Conservation (phyloP, 2,888 invertebrate species). For the Nomada fabriciana region DNA sequence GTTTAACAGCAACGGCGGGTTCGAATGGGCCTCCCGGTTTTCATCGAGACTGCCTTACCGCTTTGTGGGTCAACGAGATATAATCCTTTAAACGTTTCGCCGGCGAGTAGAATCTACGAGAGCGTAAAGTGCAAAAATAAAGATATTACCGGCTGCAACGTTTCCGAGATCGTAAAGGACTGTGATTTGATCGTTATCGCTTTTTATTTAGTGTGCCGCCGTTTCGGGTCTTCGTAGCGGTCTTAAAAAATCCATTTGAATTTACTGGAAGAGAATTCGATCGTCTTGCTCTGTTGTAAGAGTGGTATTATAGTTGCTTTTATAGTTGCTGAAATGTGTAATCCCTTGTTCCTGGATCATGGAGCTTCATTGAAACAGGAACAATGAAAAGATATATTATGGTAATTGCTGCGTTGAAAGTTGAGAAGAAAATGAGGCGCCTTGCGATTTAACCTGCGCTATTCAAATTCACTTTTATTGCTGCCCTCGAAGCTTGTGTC, state of each 20-base stretch:
- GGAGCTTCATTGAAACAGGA: no score
- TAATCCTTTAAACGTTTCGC: slow-evolving; percentile 15
- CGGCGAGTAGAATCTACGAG: not conserved
- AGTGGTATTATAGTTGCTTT: not conserved
- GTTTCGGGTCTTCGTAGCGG: not conserved
- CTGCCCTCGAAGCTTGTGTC: slow-evolving; percentile 35
- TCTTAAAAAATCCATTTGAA: not conserved
- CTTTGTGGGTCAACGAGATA: slow-evolving; percentile 18
- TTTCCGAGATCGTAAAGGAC: not conserved
- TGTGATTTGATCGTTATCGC: not conserved
- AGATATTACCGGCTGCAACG: not conserved
- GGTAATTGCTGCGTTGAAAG: not conserved
- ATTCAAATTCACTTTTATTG: slow-evolving; percentile 68
- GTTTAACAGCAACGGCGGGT: slow-evolving; percentile 15
- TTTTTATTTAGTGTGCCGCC: not conserved
- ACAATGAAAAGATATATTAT: not conserved
- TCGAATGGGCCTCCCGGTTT: not conserved
- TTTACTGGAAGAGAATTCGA: not conserved
- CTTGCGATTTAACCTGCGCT: slow-evolving; percentile 32
- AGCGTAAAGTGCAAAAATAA: slow-evolving; percentile 3
- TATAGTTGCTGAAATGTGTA: not conserved
- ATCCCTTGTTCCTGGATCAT: no score
- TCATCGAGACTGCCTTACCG: not conserved
- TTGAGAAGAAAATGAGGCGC: slow-evolving; percentile 55
- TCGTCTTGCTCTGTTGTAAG: not conserved